Evolutionary conservation across 2,797 vertebrate genomes (phyloP), one percentile per base, ranked within the genome.

Genomic region (Peromyscus melanophrys): DNA sequence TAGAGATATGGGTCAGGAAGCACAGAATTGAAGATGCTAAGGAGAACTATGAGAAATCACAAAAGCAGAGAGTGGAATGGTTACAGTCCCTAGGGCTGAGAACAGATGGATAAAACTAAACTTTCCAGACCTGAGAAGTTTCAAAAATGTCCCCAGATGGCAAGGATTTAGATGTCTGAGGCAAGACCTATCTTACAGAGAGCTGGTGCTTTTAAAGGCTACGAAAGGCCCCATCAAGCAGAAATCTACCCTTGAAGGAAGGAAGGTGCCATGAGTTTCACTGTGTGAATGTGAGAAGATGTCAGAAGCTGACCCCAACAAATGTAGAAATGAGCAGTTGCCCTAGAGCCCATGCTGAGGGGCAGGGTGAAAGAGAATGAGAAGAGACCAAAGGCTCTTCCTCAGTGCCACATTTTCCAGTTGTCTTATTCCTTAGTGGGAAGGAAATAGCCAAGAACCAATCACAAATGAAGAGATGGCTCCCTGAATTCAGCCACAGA

Each of bases 101-200:
- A 59, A 3, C 61, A 57, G 31, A 73, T 9, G 19, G 16, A 21
- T 43, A 5, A 69, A 57, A 59, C 0, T 40, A 7, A 13, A 65
- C 21, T 40, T 19, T 49, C 46, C 29, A 83, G 43, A 87, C 29
- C 7, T 27, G 65, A 88, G 46, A 83, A 21, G 4, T 19, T 59
- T 25, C 40, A 37, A 92, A 55, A 46, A 43, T 40, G 6, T 27
- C 27, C 21, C 40, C 13, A 67, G 31, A 37, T 6, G 85, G 23
- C 12, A 27, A 8, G 40, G 55, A 49, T 13, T 52, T 40, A 49
- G 21, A 49, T 31, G 61, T 88, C 29, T 37, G 6, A 57, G 43
- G 10, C 6, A 8, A 29, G 8, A 9, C 9, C 14, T 10, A 34
- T 1, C 10, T 27, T 89, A 7, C 2, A 6, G 29, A 17, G 10